Percentiles rank a stretch among this genome's conserved stretches.
phyloP scores from a whole-genome alignment of 2,888 invertebrate species.

The Eubasilissa splendida region DNA sequence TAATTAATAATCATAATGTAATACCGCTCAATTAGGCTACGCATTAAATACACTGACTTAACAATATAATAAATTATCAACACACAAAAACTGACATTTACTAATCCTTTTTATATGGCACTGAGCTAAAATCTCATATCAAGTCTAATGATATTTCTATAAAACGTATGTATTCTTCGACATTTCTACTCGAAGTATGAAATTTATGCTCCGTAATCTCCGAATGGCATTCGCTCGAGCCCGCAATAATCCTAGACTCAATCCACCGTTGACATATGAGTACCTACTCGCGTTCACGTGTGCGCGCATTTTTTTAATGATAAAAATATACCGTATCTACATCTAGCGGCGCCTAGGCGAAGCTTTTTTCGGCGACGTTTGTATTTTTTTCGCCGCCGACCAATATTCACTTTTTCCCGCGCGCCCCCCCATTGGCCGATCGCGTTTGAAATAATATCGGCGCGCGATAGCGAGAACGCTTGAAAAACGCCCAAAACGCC shows the following conservation, averaged over 20 bases:
- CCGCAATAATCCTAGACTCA: constrained; percentile 3
- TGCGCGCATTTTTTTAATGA: constrained; percentile 11
- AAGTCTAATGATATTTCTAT: too few relatives aligned
- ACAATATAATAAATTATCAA: too few relatives aligned
- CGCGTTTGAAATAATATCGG: constrained; percentile 31
- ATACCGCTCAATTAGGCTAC: too few relatives aligned
- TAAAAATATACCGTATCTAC: constrained; percentile 45
- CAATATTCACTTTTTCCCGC: constrained; percentile 29
- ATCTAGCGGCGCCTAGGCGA: constrained; percentile 51
- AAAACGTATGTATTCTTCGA: too few relatives aligned
- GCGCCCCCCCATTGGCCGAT: constrained; percentile 31
- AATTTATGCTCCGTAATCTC: too few relatives aligned
- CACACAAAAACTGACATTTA: too few relatives aligned
- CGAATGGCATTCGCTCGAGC: too few relatives aligned
- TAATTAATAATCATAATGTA: too few relatives aligned
- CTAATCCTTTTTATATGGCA: too few relatives aligned
- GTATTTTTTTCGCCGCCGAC: constrained; percentile 24
- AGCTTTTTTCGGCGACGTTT: constrained; percentile 46
- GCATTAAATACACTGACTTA: too few relatives aligned
- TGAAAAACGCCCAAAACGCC: constrained; percentile 27
- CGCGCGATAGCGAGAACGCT: constrained; percentile 31
- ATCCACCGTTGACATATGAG: background rate
- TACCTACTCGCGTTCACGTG: background rate
- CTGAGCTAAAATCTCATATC: too few relatives aligned
- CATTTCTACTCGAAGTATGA: too few relatives aligned